Conservation (phyloP, 2,797 vertebrate species). For the Avahi laniger region DNA sequence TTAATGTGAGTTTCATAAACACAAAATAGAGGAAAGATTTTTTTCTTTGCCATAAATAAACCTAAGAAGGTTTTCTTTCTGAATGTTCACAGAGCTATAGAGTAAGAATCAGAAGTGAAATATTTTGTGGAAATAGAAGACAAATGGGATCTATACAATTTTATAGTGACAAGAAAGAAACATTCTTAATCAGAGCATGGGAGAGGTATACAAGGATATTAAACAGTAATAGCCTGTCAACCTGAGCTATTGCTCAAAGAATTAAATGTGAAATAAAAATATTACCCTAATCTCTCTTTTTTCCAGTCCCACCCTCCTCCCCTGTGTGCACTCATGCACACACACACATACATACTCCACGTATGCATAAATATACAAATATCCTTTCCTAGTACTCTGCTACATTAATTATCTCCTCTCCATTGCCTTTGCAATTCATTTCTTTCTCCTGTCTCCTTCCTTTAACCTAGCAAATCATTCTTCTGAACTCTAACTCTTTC, state of each 20-base stretch:
- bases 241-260: neutral
- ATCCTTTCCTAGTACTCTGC: neutral
- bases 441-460: neutral
- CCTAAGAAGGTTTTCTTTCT: neutral
- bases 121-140: neutral
- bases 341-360: neutral
- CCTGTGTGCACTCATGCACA: neutral
- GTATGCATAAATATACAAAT: neutral
- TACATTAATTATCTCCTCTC: neutral
- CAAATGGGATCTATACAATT: neutral
- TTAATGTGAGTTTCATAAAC: neutral
- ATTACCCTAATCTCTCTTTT: neutral
- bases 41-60: constrained; percentile 15
- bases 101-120: neutral
- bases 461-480: neutral
- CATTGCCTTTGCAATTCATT: neutral
- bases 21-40: neutral
- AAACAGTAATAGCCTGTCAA: neutral
- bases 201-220: neutral
- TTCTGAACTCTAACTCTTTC: neutral
- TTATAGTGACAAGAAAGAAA: neutral
- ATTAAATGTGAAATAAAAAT: constrained; percentile 18
- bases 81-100: neutral
- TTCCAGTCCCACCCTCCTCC: neutral
- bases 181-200: neutral